Percentiles rank a stretch among this genome's conserved stretches.
These are phyloP conservation scores for Aplysina aerophoba DNA, from an alignment of 37 sponge, comb jelly and placozoan genomes.

Conservation along the genomic window DNA sequence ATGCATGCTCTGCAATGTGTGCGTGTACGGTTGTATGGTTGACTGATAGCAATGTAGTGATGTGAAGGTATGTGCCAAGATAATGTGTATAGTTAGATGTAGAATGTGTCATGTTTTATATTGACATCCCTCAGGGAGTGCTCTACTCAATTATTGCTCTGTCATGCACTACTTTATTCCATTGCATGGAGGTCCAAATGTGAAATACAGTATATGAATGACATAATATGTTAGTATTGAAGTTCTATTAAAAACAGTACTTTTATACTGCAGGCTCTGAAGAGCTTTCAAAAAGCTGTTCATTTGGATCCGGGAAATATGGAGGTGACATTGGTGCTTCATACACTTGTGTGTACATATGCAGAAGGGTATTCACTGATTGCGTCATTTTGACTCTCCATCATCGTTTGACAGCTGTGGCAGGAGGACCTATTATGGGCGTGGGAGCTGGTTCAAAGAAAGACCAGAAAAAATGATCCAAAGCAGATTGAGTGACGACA, in stretches of 20 bases:
- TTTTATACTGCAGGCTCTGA: slow-evolving; percentile 55
- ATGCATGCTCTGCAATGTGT: too few relatives aligned
- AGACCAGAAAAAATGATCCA: not conserved
- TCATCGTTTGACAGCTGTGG: slow-evolving; percentile 29
- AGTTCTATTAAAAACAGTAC: not conserved
- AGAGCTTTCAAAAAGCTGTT: slow-evolving; percentile 77
- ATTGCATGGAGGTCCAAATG: too few relatives aligned
- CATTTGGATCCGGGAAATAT: slow-evolving; percentile 80
- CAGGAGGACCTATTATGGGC: slow-evolving; percentile 70
- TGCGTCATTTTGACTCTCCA: not conserved
- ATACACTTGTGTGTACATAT: not conserved
- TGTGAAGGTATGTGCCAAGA: too few relatives aligned
- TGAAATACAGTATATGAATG: not conserved
- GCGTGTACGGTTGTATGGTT: too few relatives aligned
- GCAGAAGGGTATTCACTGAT: not conserved
- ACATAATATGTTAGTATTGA: not conserved
- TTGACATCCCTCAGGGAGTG: too few relatives aligned
- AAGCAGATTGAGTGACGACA: too few relatives aligned
- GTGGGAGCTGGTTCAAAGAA: slow-evolving; percentile 50
- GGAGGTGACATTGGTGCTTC: too few relatives aligned
- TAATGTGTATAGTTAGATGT: too few relatives aligned
- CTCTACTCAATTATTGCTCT: too few relatives aligned
- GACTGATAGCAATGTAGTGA: too few relatives aligned
- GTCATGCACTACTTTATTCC: too few relatives aligned
- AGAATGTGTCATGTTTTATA: too few relatives aligned